Evolutionary conservation across 2,888 invertebrate species (phyloP).

Genomic region (Carterocephalus palaemon): DNA sequence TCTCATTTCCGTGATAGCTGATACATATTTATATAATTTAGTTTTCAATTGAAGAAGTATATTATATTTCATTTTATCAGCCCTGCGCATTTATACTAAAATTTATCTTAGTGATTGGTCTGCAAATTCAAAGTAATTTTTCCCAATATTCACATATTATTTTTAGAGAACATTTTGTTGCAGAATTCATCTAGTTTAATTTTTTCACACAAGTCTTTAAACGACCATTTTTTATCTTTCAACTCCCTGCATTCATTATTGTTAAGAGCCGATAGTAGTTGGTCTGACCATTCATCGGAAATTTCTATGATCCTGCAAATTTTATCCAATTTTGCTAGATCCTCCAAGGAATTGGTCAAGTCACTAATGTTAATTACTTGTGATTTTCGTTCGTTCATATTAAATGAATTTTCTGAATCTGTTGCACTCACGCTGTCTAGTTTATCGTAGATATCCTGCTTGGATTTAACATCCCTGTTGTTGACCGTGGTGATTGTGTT

Average conservation of each 20-base stretch:
- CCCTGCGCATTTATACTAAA: too few species aligned
- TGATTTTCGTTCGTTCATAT: slow-evolving; percentile 56
- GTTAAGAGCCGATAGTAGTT: slow-evolving; percentile 54
- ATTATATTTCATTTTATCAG: too few species aligned
- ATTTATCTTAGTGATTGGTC: too few species aligned
- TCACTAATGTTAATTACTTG: slow-evolving; percentile 61
- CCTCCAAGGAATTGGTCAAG: slow-evolving; percentile 61
- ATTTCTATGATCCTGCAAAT: slow-evolving; percentile 72
- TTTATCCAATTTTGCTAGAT: slow-evolving; percentile 60
- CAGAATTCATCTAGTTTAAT: slow-evolving; percentile 69
- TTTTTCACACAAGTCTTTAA: slow-evolving; percentile 64
- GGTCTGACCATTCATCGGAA: slow-evolving; percentile 66
- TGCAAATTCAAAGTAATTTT: background rate
- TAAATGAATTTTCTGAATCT: slow-evolving; percentile 61
- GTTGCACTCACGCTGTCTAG: slow-evolving; percentile 60
- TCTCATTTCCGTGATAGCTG: too few species aligned
- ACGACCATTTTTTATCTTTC: slow-evolving; percentile 56
- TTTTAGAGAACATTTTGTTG: slow-evolving; percentile 53
- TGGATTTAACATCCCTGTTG: slow-evolving; percentile 34
- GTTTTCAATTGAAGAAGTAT: too few species aligned
- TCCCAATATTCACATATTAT: background rate
- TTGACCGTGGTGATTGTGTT: slow-evolving; percentile 38
- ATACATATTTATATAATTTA: too few species aligned
- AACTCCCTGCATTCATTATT: slow-evolving; percentile 27
- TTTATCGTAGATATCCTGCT: slow-evolving; percentile 64